Conservation (phyloP, 1,140 invertebrate genomes). For the Hirudo medicinalis region DNA sequence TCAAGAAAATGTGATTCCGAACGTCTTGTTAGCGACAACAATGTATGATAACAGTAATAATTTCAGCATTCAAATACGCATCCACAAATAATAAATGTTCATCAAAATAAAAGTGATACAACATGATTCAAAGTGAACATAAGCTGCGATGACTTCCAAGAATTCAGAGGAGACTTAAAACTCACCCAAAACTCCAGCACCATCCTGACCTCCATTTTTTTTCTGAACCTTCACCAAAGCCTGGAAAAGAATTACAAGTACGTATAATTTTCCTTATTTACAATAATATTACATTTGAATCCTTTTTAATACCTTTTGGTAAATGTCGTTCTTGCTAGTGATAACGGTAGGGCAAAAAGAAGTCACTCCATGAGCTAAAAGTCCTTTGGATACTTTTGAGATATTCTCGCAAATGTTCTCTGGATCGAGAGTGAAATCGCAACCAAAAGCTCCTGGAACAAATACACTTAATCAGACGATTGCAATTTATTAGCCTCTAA, state of each 20-base stretch:
- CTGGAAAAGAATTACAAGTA: neutral
- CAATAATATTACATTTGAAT: neutral
- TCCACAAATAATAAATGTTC: no score
- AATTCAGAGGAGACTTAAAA: neutral
- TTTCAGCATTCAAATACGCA: no score
- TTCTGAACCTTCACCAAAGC: neutral
- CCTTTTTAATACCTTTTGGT: slow-evolving; percentile 50
- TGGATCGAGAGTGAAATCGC: slow-evolving; percentile 69
- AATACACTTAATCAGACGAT: no score
- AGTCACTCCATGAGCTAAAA: slow-evolving; percentile 72
- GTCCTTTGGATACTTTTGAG: slow-evolving; percentile 59
- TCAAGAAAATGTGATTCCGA: no score
- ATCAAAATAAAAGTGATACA: no score
- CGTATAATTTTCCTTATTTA: neutral
- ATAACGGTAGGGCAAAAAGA: slow-evolving; percentile 96
- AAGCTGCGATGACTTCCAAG: no score
- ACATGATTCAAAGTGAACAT: no score
- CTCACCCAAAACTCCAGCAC: slow-evolving; percentile 6
- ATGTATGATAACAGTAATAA: no score
- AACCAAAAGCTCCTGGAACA: slow-evolving; percentile 73
- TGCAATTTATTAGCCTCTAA: no score
- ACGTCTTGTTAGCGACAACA: no score
- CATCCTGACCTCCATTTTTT: neutral
- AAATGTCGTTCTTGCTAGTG: slow-evolving; percentile 65
- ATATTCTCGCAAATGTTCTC: slow-evolving; percentile 60